Evolutionary conservation across 2,888 invertebrate species (phyloP), one percentile per base, ranked within the genome.

Genomic region (Lasioglossum villosulum): DNA sequence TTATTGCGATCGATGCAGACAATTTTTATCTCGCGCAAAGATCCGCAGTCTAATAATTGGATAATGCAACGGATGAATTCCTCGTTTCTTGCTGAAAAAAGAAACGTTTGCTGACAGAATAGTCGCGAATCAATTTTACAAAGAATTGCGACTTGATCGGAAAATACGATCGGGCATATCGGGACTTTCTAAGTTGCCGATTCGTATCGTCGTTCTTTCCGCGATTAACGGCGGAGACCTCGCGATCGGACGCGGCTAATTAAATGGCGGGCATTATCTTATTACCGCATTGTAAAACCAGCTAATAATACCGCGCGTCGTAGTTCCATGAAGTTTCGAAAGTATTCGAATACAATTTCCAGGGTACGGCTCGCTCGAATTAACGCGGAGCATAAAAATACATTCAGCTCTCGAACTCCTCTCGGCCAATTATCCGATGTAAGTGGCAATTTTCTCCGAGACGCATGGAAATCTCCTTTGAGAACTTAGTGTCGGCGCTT

Each of bases 361-460:
- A 16, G 63, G 42, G 16, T 30, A 19, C n/a, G 27, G 16, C 14
- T 14, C 19, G 27, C 45, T 68, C 52, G 75, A 70, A 63, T 78
- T 78, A 78, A 63, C 37, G 48, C 14, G 34, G 3, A 23, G 39
- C 71, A 48, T 63, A 74, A 70, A 74, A 82, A 76, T n/a, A 30
- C 37, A 66, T 74, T 76, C 75, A 34, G 37, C 42, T 42, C 42
- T 52, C 52, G 52, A 42, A 66, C 23, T n/a, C 63, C 27, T 6
- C 63, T 4, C 34, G 48, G 48, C 27, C 72, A 52, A 19, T 71
- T 84, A 73, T 75, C 56, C 8, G 78, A 75, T 23, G 78, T 39
- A 66, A 86, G 63, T 72, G 80, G 77, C 75, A 86, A 86, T 86
- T 75, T 86, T 78, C 79, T 75, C 66, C 0, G 82, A 83, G 42